These are phyloP conservation scores for Collichthys lucidus DNA, from an alignment of 2,113 vertebrate genomes.

Conservation along the genomic window DNA sequence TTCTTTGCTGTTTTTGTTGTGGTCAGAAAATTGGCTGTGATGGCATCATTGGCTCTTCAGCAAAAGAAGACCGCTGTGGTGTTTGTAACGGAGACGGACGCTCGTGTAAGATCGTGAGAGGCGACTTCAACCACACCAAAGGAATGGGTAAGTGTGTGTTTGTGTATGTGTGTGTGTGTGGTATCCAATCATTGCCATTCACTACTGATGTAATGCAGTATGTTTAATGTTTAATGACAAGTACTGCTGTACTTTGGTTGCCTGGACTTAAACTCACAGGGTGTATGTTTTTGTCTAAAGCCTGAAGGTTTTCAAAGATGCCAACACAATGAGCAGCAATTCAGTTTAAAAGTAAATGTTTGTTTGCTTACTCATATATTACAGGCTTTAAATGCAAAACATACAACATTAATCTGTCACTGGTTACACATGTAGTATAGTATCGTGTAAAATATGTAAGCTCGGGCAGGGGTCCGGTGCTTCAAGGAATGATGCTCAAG, in stretches of 20 bases:
- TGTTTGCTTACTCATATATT: background rate
- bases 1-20: constrained; percentile 11
- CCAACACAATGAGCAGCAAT: background rate
- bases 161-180: constrained; percentile 88
- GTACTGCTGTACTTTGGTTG: background rate
- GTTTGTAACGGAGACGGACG: constrained; percentile 93
- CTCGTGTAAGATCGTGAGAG: constrained; percentile 94
- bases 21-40: constrained; percentile 95
- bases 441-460: too few species aligned
- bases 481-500: too few species aligned
- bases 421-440: background rate
- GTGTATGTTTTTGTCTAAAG: background rate
- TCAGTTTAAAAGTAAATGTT: background rate
- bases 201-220: background rate
- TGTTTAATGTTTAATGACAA: too few species aligned
- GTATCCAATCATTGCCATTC: background rate
- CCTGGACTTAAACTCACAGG: background rate
- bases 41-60: constrained; percentile 92
- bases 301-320: background rate
- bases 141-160: constrained; percentile 92
- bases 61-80: constrained; percentile 95
- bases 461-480: too few species aligned
- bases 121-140: constrained; percentile 95
- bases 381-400: background rate
- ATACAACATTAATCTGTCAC: background rate